Conservation (phyloP, 2,113 vertebrate genomes). For the Nothocercus nigrocapillus region DNA sequence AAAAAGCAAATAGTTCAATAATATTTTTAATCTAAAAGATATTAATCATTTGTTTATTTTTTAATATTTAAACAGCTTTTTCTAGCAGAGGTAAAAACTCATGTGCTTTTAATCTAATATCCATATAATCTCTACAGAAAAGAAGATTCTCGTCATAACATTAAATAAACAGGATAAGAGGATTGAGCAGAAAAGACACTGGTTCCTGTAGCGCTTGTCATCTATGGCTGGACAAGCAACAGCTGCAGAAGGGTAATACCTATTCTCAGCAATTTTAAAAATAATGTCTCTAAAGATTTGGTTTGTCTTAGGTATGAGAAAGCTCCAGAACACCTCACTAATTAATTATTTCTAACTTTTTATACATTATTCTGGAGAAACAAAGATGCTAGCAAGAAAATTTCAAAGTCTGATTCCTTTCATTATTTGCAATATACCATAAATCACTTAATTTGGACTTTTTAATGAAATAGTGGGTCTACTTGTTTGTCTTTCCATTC, state of each 20-base stretch:
- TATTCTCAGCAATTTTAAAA: neutral
- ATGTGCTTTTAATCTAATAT: neutral
- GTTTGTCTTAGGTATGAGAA: neutral
- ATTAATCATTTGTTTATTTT: neutral
- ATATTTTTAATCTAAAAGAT: neutral
- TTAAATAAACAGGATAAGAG: neutral
- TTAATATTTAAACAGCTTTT: neutral
- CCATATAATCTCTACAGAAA: neutral
- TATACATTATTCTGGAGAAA: neutral
- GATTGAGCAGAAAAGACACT: neutral
- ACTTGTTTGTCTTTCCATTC: neutral
- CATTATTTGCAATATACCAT: neutral
- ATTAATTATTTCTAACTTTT: neutral
- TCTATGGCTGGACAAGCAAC: neutral
- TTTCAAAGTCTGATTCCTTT: neutral
- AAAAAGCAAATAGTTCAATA: neutral
- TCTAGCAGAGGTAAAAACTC: neutral
- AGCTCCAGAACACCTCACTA: neutral
- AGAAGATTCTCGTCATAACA: neutral
- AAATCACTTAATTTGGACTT: neutral
- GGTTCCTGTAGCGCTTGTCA: neutral
- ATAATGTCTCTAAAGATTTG: neutral
- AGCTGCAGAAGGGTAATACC: neutral
- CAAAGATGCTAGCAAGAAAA: rapidly evolving
- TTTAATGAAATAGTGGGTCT: neutral